Evolutionary conservation across 2,797 vertebrate species (phyloP).

Genomic region (Loris lydekkerianus): DNA sequence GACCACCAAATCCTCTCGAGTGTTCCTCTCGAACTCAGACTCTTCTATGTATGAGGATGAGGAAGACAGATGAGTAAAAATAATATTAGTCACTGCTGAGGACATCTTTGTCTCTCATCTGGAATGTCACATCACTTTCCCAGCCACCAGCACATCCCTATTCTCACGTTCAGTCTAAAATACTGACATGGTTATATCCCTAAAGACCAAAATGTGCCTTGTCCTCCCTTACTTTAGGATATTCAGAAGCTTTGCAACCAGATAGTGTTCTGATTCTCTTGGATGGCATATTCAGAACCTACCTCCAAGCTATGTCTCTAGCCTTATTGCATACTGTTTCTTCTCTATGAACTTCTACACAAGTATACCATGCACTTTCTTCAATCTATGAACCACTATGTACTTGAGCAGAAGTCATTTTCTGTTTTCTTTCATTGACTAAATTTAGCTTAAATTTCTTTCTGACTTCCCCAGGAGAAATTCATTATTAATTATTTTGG

Average conservation of each 20-base stretch:
- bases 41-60: background rate
- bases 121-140: background rate
- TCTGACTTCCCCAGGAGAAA: constrained; percentile 26
- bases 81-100: background rate
- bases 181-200: background rate
- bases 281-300: background rate
- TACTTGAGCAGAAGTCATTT: background rate
- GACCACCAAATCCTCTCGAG: background rate
- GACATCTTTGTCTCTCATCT: background rate
- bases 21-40: background rate
- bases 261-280: background rate
- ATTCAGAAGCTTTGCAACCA: background rate
- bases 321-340: background rate
- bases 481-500: background rate
- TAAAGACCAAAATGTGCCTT: background rate
- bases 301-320: background rate
- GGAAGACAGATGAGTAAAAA: background rate
- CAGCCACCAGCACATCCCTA: background rate
- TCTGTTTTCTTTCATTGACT: background rate
- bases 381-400: background rate
- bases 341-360: background rate
- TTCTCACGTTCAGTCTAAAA: background rate
- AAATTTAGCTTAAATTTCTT: background rate
- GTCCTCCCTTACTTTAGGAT: background rate
- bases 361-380: background rate